These are phyloP conservation scores for Petrocephalus microphthalmus DNA, from an alignment of 2,113 vertebrate species.

Conservation along the genomic window DNA sequence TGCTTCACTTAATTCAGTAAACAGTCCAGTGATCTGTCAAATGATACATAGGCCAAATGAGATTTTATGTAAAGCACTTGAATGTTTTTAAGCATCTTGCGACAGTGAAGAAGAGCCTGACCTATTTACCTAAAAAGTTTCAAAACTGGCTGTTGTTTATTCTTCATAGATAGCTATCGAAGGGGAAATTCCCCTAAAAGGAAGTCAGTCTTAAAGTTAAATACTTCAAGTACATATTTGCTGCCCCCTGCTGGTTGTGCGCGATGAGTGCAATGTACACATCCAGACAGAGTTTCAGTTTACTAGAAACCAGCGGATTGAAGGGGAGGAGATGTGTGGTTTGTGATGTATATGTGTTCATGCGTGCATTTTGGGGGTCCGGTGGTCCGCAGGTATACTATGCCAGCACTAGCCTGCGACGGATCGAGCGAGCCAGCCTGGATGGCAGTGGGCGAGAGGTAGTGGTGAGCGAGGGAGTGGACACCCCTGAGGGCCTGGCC, in stretches of 20 bases:
- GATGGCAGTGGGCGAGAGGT: slow-evolving; percentile 67
- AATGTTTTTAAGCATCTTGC: neutral
- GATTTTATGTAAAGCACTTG: neutral
- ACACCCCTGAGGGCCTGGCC: slow-evolving; percentile 69
- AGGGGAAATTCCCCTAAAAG: neutral
- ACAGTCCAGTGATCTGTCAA: neutral
- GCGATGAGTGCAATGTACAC: neutral
- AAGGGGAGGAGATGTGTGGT: neutral
- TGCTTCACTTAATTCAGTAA: neutral
- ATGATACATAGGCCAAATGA: neutral
- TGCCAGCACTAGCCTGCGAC: slow-evolving; percentile 66
- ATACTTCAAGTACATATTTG: neutral
- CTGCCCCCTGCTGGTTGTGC: neutral
- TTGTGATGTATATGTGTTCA: neutral
- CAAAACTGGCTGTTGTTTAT: neutral
- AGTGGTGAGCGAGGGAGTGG: slow-evolving; percentile 60
- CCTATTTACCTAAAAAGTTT: neutral
- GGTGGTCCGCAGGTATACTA: slow-evolving; percentile 72
- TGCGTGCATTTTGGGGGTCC: slow-evolving; percentile 1
- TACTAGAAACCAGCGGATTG: neutral
- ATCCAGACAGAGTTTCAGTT: neutral
- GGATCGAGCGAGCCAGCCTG: slow-evolving; percentile 74
- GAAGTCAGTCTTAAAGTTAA: neutral
- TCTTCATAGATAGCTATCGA: neutral
- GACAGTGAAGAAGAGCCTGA: neutral